A percentile compares a stretch with the other conserved stretches of the same genome.
Conservation (phyloP, 2,113 vertebrate genomes). For the Orcinus orca region DNA sequence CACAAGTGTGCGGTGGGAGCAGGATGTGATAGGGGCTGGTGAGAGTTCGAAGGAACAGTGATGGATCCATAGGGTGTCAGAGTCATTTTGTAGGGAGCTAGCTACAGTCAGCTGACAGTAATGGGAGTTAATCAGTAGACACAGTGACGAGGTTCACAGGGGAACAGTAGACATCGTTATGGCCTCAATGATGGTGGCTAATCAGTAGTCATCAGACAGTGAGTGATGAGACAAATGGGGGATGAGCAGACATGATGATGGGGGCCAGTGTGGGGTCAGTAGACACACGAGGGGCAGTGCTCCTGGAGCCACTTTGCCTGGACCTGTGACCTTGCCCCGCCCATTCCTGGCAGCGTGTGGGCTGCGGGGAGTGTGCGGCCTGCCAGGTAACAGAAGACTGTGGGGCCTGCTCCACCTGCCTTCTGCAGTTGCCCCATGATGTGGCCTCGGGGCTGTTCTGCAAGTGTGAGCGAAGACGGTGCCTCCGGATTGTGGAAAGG, state of each 20-base stretch:
- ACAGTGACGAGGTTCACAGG: background rate
- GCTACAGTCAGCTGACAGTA: background rate
- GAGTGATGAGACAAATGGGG: background rate
- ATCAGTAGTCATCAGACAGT: background rate
- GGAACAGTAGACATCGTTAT: background rate
- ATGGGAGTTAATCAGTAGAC: background rate
- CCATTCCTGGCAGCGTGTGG: slow-evolving; percentile 75
- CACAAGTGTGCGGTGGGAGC: background rate
- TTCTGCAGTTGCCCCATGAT: slow-evolving; percentile 69
- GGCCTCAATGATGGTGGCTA: background rate
- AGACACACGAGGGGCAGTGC: background rate
- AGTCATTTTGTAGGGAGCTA: background rate
- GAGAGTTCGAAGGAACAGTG: background rate
- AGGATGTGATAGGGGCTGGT: background rate
- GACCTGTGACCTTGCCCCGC: slow-evolving; percentile 28
- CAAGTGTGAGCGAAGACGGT: slow-evolving; percentile 81
- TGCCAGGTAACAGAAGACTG: slow-evolving; percentile 80
- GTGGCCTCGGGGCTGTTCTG: slow-evolving; percentile 71
- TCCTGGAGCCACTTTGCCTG: background rate
- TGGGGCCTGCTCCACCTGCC: slow-evolving; percentile 78
- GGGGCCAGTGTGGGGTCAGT: background rate
- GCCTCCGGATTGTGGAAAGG: slow-evolving; percentile 79
- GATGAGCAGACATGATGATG: background rate
- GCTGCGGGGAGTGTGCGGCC: slow-evolving; percentile 79
- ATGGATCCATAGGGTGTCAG: background rate